Evolutionary conservation across 2,113 vertebrate genomes (phyloP), one percentile per base, ranked within the genome.

Genomic region (Rafetus swinhoei): DNA sequence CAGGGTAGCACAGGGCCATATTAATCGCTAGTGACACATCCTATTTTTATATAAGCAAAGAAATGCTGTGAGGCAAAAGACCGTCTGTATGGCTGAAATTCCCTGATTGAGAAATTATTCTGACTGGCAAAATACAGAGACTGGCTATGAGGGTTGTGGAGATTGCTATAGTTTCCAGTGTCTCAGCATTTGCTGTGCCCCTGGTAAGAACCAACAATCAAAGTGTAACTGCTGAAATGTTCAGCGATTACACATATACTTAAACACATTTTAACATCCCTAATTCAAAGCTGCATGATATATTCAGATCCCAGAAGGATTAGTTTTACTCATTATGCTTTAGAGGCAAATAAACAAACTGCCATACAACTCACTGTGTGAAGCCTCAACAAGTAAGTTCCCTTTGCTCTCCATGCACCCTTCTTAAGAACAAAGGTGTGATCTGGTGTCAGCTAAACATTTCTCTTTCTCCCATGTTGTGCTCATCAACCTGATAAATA

Each of bases 321-420:
- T 29, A 87, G 84, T 53, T 87, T 56, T 50, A 50, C 56, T 80
- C 19, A 88, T 94, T 52, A 9, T 87, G 24, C 88, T 90, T 79
- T 5, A 80, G 87, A 84, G 84, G 22, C 62, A 50, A 55, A 77
- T 9, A 86, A 9, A 79, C 32, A 74, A 39, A 76, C 80, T 50
- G 18, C 16, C n/a, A 35, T 10, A 19, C 52, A 87, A 80, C 79
- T 81, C 87, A 0, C 18, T 76, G 3, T 59, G 74, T 39, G 54
- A 22, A 2, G 1, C n/a, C 82, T 87, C 88, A 62, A 62, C 88
- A 35, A 60, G 83, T n/a, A 21, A 19, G 53, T 29, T 89, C 50
- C 3, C 1, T 84, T 24, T 77, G 9, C 90, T 93, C 53, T 84
- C 7, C 59, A 25, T 59, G 24, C 32, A 25, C 14, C 16, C 86